Base-by-base conservation (phyloP, 2,113 vertebrate species). In the Syngnathus typhle region DNA sequence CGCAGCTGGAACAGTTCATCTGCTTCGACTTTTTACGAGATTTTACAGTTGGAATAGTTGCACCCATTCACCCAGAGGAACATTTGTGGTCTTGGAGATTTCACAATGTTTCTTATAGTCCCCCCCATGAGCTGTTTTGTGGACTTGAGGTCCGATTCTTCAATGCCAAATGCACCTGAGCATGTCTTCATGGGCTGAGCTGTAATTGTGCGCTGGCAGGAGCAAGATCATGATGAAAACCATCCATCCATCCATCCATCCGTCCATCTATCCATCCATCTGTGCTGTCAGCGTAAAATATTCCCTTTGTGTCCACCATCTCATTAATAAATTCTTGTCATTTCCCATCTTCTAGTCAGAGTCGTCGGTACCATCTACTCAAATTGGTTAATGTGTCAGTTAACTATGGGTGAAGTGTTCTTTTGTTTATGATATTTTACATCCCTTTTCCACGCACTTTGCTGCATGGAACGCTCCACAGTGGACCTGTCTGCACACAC, bases 391-490 rank as follows among this genome's bases (percentile, higher is more conserved):
- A 32, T 32, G 27, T 32, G 27, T 32, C 27, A 32, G 27, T 32
- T 10, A 9, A 55, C 54, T 55, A 32, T 12, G 9, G 46, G 4
- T 37, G 61, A 69, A 71, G 69, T 55, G 60, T 65, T 76, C 23
- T 76, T 72, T 69, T 58, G 60, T 44, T 62, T 43, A 44, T 62
- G 39, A 38, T 60, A 60, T 41, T 60, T n/a, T 2, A 60, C 11
- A n/a, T 38, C 59, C 19, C 59, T 41, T 58, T 13, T 36, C 55
- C 27, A 58, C 15, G 18, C 32, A 59, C 8, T 7, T n/a, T 54
- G 52, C 49, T 32, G 27, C 27, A 32, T 75, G 82, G 78, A 81
- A 71, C 81, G 65, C 82, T 87, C 78, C 74, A 81, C 83, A 82
- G 82, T 88, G 72, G 80, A 83, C 82, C 75, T 71, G 77, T 80